Evolutionary conservation across 2,888 invertebrate species (phyloP).

Genomic region (Oscheius sp.): DNA sequence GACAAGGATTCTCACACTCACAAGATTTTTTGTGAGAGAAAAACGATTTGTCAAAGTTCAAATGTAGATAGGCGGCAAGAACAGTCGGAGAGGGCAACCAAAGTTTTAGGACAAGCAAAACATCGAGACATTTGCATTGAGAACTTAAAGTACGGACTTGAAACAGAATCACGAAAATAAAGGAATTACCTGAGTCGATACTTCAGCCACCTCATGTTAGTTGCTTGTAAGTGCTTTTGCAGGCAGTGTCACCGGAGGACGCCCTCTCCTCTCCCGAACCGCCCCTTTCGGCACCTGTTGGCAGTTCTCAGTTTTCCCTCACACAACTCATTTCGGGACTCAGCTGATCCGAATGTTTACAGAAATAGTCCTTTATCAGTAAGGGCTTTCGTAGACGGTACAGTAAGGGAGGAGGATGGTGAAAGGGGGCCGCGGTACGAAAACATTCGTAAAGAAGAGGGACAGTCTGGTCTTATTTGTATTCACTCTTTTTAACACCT

Average conservation of each 20-base stretch:
- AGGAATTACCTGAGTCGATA: slow-evolving; percentile 12
- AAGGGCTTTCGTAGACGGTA: background rate
- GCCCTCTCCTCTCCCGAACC: slow-evolving; percentile 13
- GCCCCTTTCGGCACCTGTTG: slow-evolving; percentile 16
- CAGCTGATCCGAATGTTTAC: background rate
- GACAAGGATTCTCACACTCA: too few relatives aligned
- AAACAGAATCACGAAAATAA: background rate
- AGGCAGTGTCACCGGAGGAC: slow-evolving; percentile 6
- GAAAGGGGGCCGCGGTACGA: background rate
- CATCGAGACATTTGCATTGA: background rate
- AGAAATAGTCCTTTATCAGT: background rate
- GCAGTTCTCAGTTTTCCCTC: background rate
- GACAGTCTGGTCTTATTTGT: background rate
- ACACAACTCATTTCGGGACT: background rate
- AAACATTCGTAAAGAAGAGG: background rate
- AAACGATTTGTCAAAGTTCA: background rate
- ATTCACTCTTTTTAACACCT: too few relatives aligned
- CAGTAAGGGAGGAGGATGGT: background rate
- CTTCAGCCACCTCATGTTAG: slow-evolving; percentile 17
- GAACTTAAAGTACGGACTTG: background rate
- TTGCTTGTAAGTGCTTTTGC: slow-evolving; percentile 10
- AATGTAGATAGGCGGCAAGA: background rate
- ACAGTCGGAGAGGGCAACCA: background rate
- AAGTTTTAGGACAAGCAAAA: background rate
- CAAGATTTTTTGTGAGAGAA: background rate